These are phyloP conservation scores for honey bee (Apis mellifera) DNA, from an alignment of 1,140 invertebrate species.

Conservation along the genomic window DNA sequence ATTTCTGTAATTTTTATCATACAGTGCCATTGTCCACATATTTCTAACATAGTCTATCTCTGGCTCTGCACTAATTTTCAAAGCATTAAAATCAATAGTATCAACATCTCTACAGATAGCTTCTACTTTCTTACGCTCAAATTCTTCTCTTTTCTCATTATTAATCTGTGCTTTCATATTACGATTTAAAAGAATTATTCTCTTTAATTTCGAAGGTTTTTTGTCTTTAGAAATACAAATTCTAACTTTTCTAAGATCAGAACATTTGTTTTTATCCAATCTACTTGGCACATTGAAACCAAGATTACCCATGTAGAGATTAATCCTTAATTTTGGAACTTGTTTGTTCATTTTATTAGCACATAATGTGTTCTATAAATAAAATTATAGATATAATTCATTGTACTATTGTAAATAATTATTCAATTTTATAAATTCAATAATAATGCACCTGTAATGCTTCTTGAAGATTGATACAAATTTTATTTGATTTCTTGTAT, in stretches of 20 bases:
- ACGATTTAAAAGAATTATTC: conserved; percentile 26
- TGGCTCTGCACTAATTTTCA: conserved; percentile 61
- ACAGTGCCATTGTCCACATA: conserved; percentile 59
- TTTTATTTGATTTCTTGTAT: conserved; percentile 35
- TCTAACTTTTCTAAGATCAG: neutral
- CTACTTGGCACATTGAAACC: neutral
- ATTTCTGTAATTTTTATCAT: conserved; percentile 48
- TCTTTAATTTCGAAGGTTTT: conserved; percentile 49
- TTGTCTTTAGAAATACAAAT: conserved; percentile 45
- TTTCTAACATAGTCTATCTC: conserved; percentile 41
- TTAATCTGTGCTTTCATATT: conserved; percentile 34
- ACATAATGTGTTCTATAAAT: conserved; percentile 24
- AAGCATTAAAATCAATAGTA: conserved; percentile 54
- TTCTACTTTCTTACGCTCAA: conserved; percentile 30
- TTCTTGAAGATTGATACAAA: conserved; percentile 50
- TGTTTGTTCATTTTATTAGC: conserved; percentile 21
- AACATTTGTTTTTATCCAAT: conserved; percentile 3
- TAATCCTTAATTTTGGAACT: conserved; percentile 11
- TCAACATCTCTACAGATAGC: conserved; percentile 28
- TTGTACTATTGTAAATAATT: neutral
- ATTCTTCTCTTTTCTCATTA: conserved; percentile 1
- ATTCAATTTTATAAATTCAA: neutral
- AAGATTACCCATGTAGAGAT: conserved; percentile 26
- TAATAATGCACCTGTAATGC: conserved; percentile 43
- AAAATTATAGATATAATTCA: neutral